These are phyloP conservation scores for Hyaena hyaena DNA, from an alignment of 2,113 vertebrate genomes.

Conservation along the genomic window DNA sequence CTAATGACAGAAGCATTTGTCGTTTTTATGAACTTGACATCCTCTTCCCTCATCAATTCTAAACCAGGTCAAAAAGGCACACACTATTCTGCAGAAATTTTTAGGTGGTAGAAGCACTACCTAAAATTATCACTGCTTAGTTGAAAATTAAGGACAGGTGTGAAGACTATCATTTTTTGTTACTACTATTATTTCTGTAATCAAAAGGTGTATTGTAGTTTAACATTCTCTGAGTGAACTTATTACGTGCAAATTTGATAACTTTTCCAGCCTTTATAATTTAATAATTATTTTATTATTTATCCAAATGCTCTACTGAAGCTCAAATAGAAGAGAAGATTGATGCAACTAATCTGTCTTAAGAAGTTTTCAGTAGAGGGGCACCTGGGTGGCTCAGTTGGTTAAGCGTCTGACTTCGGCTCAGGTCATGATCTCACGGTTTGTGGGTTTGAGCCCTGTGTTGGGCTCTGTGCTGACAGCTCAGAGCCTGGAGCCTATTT, in stretches of 20 bases:
- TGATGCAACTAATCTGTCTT: neutral
- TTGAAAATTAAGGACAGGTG: neutral
- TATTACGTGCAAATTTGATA: neutral
- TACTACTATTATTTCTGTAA: constrained; percentile 11
- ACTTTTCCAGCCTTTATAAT: neutral
- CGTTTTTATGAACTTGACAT: constrained; percentile 42
- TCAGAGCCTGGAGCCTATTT: too few relatives aligned
- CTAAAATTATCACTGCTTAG: neutral
- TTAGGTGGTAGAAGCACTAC: neutral
- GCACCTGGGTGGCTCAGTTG: too few relatives aligned
- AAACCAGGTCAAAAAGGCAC: constrained; percentile 9
- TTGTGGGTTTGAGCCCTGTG: too few relatives aligned
- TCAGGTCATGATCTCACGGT: too few relatives aligned
- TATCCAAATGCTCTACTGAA: neutral
- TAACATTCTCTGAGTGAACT: neutral
- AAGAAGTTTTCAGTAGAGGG: neutral
- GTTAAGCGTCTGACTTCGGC: too few relatives aligned
- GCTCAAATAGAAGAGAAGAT: neutral
- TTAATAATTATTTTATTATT: neutral
- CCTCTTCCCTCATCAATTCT: constrained; percentile 33
- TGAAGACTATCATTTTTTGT: neutral
- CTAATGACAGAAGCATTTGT: constrained; percentile 6
- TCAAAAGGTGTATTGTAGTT: neutral
- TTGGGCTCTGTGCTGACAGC: too few relatives aligned
- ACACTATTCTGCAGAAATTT: neutral